These are phyloP conservation scores for Vannuccia rotundouncinata DNA, from an alignment of 2,888 invertebrate species.

Conservation along the genomic window DNA sequence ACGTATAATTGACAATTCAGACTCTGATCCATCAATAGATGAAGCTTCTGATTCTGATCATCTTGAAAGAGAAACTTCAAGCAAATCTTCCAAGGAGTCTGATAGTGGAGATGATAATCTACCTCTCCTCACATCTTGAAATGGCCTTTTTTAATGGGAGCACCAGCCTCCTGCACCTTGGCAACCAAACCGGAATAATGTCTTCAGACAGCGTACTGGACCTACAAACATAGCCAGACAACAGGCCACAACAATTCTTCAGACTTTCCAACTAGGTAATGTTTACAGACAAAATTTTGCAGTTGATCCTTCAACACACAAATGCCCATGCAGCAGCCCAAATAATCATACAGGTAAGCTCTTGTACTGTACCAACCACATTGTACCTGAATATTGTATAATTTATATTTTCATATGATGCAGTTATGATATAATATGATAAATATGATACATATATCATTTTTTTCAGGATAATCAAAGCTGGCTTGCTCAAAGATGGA, in stretches of 20 bases:
- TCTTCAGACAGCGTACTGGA: neutral
- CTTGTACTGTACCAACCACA: neutral
- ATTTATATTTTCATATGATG: neutral
- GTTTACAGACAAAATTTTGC: neutral
- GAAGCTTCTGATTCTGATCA: too few relatives aligned
- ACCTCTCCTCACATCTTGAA: too few relatives aligned
- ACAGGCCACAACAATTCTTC: neutral
- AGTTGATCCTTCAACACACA: neutral
- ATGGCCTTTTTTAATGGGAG: neutral
- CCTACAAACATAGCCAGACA: neutral
- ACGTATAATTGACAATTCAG: too few relatives aligned
- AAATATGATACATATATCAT: too few relatives aligned
- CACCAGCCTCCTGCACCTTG: neutral
- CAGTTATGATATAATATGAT: too few relatives aligned
- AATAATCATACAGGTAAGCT: neutral
- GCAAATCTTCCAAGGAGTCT: too few relatives aligned
- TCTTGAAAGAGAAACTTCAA: too few relatives aligned
- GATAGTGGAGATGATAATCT: too few relatives aligned
- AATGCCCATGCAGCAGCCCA: neutral
- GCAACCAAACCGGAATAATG: neutral
- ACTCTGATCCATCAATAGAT: too few relatives aligned
- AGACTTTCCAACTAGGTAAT: neutral
- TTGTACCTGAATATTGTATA: slow-evolving; percentile 3
- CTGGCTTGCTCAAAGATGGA: neutral
- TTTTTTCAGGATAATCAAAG: neutral